Evolutionary conservation across 30 jellyfish, hydroid and myxozoan species (phyloP).

Genomic region (Haliclystus octoradiatus): DNA sequence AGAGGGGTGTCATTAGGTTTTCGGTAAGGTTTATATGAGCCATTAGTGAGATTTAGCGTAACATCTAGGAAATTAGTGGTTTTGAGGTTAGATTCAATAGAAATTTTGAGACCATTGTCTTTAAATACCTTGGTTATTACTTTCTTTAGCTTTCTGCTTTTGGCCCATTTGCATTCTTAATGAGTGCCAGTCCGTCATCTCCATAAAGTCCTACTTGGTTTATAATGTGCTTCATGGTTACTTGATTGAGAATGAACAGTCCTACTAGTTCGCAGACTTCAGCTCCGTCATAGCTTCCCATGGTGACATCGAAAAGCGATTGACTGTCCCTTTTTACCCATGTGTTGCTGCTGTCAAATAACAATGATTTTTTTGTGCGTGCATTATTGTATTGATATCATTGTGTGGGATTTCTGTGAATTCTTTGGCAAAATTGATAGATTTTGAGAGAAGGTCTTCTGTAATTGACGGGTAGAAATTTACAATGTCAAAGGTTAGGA

Average conservation of each 20-base stretch:
- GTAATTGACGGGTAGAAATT: too few relatives aligned
- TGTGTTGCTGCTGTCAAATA: too few relatives aligned
- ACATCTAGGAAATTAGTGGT: slow-evolving; percentile 43
- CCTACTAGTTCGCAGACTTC: slow-evolving; percentile 57
- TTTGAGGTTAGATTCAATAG: slow-evolving; percentile 37
- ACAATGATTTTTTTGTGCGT: slow-evolving; percentile 34
- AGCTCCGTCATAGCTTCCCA: slow-evolving; percentile 40
- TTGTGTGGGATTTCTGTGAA: slow-evolving; percentile 6
- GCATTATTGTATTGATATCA: slow-evolving; percentile 14
- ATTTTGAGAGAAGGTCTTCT: slow-evolving; percentile 27
- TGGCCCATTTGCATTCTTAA: slow-evolving; percentile 21
- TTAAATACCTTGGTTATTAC: slow-evolving; percentile 4
- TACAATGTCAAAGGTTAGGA: slow-evolving; percentile 4
- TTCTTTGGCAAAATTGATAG: slow-evolving; percentile 15
- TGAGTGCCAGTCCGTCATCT: slow-evolving; percentile 49
- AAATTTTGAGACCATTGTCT: slow-evolving; percentile 26
- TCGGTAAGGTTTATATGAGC: slow-evolving; percentile 37
- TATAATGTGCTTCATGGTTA: slow-evolving; percentile 11
- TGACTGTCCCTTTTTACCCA: too few relatives aligned
- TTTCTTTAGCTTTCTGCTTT: slow-evolving; percentile 30
- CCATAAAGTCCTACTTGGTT: slow-evolving; percentile 36
- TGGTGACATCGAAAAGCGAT: too few relatives aligned
- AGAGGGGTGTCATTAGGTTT: slow-evolving; percentile 39
- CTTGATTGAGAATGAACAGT: slow-evolving; percentile 11
- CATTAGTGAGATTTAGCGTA: slow-evolving; percentile 24